A percentile compares a stretch with the other conserved stretches of the same genome.
phyloP scores from a whole-genome alignment of 1,140 invertebrate genomes.

The Scaptomyza hsui region DNA sequence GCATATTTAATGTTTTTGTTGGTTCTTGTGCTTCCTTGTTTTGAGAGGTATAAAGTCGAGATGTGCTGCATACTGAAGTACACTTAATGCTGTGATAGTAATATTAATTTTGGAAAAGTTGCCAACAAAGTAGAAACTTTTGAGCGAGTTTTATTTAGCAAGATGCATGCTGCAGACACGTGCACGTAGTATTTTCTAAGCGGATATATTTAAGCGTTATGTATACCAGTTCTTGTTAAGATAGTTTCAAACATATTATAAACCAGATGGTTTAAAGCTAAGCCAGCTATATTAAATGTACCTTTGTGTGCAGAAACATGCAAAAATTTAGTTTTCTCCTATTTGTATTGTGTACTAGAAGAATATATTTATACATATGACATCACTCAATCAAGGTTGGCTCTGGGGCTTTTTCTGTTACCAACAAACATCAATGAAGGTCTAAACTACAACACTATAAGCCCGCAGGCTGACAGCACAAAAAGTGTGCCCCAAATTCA shows the following conservation, averaged over 20 bases:
- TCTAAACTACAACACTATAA: not conserved
- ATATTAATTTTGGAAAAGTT: not conserved
- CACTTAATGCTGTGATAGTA: not conserved
- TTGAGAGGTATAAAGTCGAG: not conserved
- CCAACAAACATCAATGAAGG: not conserved
- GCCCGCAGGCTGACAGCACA: not conserved
- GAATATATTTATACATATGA: not conserved
- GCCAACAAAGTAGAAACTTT: too few species aligned
- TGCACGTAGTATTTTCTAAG: too few species aligned
- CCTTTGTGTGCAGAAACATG: too few species aligned
- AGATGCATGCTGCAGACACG: too few species aligned
- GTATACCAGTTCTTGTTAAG: too few species aligned
- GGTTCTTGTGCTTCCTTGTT: not conserved
- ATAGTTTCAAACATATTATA: too few species aligned
- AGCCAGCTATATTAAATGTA: too few species aligned
- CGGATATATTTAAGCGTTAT: too few species aligned
- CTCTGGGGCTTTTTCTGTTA: not conserved
- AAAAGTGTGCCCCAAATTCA: slow-evolving; percentile 1
- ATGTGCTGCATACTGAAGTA: too few species aligned
- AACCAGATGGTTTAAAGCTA: too few species aligned
- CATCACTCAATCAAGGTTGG: not conserved
- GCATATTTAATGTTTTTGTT: slow-evolving; percentile 53
- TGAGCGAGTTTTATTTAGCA: too few species aligned
- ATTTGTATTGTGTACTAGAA: not conserved
- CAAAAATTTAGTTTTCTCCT: too few species aligned